Evolutionary conservation across 2,888 invertebrate genomes (phyloP).

Genomic region (Disparrhopalites patrizii): DNA sequence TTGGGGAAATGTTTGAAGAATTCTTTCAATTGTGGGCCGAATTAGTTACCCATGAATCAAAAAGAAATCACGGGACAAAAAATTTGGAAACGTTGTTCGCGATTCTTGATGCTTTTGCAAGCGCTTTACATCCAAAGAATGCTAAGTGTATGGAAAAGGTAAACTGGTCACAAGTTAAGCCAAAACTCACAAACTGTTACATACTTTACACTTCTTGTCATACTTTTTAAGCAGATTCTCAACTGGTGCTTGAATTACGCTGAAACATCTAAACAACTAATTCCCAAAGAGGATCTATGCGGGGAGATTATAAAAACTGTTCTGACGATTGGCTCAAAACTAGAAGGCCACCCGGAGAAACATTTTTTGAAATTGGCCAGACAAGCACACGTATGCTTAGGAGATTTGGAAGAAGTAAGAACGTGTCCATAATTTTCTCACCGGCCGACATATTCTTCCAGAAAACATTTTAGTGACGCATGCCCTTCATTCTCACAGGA

Average conservation of each 20-base stretch:
- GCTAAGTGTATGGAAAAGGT: background rate
- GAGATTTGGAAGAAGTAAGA: conserved; percentile 31
- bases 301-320: conserved; percentile 14
- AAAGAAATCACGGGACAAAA: background rate
- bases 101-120: conserved; percentile 22
- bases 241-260: background rate
- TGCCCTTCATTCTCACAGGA: background rate
- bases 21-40: conserved; percentile 31
- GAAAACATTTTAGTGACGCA: background rate
- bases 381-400: conserved; percentile 21
- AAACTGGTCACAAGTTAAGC: background rate
- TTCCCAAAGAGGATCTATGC: conserved; percentile 17
- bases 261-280: background rate
- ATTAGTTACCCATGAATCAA: conserved; percentile 8
- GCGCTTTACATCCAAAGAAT: conserved; percentile 21
- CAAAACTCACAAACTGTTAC: no score
- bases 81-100: conserved; percentile 25
- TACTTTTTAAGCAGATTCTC: no score
- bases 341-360: conserved; percentile 6
- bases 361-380: conserved; percentile 28
- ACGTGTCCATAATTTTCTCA: background rate
- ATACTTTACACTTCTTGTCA: no score
- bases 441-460: background rate
- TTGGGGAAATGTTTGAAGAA: conserved; percentile 29
- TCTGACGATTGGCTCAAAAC: conserved; percentile 20